Conservation (phyloP, 2,797 vertebrate genomes). For the Notoglanidium macrostoma region DNA sequence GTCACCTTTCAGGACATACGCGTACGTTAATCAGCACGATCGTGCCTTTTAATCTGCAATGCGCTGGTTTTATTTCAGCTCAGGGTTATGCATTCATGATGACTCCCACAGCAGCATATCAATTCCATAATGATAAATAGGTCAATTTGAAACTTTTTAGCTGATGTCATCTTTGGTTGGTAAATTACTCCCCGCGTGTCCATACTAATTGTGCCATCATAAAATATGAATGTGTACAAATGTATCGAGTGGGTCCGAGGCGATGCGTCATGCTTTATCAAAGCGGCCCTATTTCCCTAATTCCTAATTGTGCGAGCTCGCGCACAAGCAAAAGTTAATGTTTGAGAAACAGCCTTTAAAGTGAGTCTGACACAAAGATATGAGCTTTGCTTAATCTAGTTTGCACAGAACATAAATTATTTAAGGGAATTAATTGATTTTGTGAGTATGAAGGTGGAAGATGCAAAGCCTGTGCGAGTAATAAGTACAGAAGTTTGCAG, state of each 20-base stretch:
- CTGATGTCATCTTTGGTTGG: conserved; percentile 77
- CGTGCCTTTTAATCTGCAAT: conserved; percentile 29
- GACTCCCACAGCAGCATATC: conserved; percentile 9
- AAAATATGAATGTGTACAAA: conserved; percentile 83
- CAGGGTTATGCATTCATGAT: too few relatives aligned
- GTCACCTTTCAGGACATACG: neutral
- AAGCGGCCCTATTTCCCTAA: conserved; percentile 75
- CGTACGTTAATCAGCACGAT: conserved; percentile 12
- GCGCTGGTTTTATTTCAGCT: neutral
- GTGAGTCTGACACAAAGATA: conserved; percentile 71
- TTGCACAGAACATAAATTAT: conserved; percentile 80
- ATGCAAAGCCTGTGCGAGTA: conserved; percentile 76
- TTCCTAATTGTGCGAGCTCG: conserved; percentile 69
- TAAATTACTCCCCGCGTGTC: conserved; percentile 78
- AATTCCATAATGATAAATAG: conserved; percentile 68
- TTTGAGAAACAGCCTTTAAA: conserved; percentile 70
- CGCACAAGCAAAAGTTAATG: conserved; percentile 71
- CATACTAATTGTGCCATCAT: conserved; percentile 85
- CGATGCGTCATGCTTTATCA: conserved; percentile 77
- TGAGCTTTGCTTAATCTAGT: conserved; percentile 74
- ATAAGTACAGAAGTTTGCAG: conserved; percentile 75
- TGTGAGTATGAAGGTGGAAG: conserved; percentile 77
- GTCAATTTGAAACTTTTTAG: conserved; percentile 66
- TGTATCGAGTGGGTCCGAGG: conserved; percentile 72
- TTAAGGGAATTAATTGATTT: conserved; percentile 85